Evolutionary conservation across 2,797 vertebrate species (phyloP), one percentile per base, ranked within the genome.

Genomic region (Xenops minutus): DNA sequence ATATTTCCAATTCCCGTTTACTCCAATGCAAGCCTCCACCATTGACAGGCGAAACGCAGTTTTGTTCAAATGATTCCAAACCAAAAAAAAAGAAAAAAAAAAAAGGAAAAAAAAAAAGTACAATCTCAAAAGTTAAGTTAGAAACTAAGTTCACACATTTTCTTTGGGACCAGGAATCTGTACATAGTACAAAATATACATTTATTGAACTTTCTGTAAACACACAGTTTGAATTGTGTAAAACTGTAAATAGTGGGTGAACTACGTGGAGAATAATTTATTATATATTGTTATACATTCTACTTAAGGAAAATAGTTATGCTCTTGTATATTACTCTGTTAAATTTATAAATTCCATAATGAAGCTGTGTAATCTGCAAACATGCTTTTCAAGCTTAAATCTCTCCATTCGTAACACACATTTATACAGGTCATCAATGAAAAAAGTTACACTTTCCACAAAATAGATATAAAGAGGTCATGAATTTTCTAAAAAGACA

Each of bases 101-200:
- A 10, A 98, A 49, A 97, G 97, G 97, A 89, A 93, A 97, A 95
- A 97, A 97, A 98, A 98, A 97, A 97, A 97, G 93, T 98, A 99
- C 98, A 98, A 98, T 98, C 98, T 98, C 93, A 97, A 95, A 97
- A 93, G 92, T 91, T 80, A 96, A 98, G 98, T 98, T 97, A 98
- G 98, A 98, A 98, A 99, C 98, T 97, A 96, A 97, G 98, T 98
- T 98, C 98, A 98, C 98, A 98, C 98, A 97, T 97, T 97, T 98
- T 98, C 98, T 98, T 98, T 98, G 98, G 95, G 97, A 97, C 96
- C 94, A 96, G 95, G 98, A 98, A 98, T 98, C 97, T 98, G 96
- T 98, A 98, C 98, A 98, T 98, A 98, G 98, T 98, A 98, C 98
- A 99, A 99, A 98, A 99, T 98, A 98, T 98, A 98, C 98, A 98